phyloP scores from a whole-genome alignment of 2,113 vertebrate genomes.

The Petrocephalus zakoni region DNA sequence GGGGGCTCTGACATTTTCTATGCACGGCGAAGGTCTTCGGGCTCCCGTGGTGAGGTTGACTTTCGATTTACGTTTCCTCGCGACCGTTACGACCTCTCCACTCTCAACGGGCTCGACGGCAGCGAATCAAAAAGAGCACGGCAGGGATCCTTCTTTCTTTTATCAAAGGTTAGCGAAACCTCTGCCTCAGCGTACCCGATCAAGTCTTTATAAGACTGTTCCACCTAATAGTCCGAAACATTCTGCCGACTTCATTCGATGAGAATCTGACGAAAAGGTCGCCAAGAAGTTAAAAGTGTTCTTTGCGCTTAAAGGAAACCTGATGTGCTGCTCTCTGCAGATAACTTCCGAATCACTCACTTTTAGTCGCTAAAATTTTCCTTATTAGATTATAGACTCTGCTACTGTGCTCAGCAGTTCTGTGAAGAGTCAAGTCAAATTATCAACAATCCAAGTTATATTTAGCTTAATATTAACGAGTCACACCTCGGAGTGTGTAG shows the following conservation, averaged over 20 bases:
- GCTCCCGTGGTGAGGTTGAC: conserved; percentile 12
- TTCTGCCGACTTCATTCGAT: neutral
- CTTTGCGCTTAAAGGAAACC: neutral
- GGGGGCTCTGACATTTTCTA: conserved; percentile 27
- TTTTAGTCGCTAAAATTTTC: neutral
- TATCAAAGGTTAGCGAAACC: conserved; percentile 39
- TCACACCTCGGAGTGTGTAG: neutral
- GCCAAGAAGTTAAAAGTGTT: neutral
- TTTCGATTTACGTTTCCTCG: conserved; percentile 25
- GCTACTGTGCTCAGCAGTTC: neutral
- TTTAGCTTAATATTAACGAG: neutral
- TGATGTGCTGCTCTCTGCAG: neutral
- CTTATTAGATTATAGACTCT: neutral
- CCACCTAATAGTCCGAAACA: neutral
- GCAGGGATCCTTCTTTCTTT: conserved; percentile 19
- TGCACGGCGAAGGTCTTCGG: neutral
- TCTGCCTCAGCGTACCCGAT: conserved; percentile 31
- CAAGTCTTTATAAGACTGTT: conserved; percentile 37
- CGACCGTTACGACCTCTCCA: conserved; percentile 5
- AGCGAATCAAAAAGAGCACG: conserved; percentile 21
- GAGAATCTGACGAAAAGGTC: neutral
- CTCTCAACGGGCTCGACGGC: conserved; percentile 24
- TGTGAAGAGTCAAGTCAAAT: neutral
- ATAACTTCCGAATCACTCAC: neutral
- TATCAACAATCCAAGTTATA: neutral